phyloP scores from a whole-genome alignment of 2,113 vertebrate genomes.

The Ascaphus truei region DNA sequence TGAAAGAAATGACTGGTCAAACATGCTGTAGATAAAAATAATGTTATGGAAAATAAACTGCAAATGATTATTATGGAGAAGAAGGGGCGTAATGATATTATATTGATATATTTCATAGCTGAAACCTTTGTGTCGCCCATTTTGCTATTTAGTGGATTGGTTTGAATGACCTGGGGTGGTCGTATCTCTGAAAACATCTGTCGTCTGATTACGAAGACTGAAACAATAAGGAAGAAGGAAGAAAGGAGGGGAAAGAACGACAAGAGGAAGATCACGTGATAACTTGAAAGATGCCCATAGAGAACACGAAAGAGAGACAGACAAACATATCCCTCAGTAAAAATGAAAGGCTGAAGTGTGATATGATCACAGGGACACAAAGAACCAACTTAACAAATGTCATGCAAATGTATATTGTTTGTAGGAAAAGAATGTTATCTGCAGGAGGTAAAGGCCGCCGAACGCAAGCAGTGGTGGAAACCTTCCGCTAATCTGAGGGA shows the following conservation, averaged over 20 bases:
- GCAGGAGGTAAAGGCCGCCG: neutral
- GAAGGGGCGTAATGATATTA: neutral
- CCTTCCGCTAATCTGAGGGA: too few relatives aligned
- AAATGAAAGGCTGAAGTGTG: neutral
- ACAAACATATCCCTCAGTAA: too few relatives aligned
- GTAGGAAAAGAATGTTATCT: too few relatives aligned
- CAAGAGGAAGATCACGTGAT: neutral
- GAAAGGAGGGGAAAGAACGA: neutral
- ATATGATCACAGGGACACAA: neutral
- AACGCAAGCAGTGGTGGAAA: neutral
- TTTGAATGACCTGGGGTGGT: neutral
- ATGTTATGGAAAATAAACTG: neutral
- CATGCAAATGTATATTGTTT: too few relatives aligned
- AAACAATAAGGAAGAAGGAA: neutral
- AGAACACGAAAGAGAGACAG: neutral
- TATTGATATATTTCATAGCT: neutral
- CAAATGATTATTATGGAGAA: conserved; percentile 1
- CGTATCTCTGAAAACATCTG: neutral
- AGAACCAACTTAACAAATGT: neutral
- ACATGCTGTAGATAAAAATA: conserved; percentile 5
- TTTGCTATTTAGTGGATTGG: neutral
- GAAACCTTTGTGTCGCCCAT: neutral
- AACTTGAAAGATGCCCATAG: neutral
- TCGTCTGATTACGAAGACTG: neutral
- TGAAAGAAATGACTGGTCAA: conserved; percentile 4